These are phyloP conservation scores for Platygyra sinensis DNA, from an alignment of 64 coral and sea anemone genomes.

Conservation along the genomic window DNA sequence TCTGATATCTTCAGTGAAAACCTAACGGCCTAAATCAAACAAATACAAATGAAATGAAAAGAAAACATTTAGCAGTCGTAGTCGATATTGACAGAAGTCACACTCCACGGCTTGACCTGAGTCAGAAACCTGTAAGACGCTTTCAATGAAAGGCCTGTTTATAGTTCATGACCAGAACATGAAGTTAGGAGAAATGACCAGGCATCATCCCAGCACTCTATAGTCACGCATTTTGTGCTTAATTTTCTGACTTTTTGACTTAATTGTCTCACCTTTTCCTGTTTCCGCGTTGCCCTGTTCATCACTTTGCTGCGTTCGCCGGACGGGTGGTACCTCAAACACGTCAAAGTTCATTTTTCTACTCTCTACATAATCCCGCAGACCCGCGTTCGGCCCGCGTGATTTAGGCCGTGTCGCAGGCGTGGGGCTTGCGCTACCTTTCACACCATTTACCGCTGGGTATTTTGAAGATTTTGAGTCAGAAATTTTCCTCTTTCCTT, in stretches of 20 bases:
- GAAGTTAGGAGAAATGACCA: no score
- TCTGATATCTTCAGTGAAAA: no score
- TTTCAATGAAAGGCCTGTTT: no score
- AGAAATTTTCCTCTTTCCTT: conserved; percentile 11
- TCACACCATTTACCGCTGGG: not conserved
- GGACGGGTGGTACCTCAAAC: conserved; percentile 35
- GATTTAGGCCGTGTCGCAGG: not conserved
- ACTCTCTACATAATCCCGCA: conserved; percentile 41
- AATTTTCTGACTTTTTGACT: not conserved
- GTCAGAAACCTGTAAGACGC: no score
- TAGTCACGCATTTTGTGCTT: no score
- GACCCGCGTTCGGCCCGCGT: conserved; percentile 28
- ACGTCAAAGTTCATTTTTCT: conserved; percentile 73
- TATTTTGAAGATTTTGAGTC: conserved; percentile 29
- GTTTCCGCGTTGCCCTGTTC: not conserved
- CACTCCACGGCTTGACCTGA: no score
- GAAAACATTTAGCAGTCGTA: no score
- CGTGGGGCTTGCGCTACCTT: not conserved
- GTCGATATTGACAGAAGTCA: no score
- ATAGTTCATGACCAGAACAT: no score
- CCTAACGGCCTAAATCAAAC: no score
- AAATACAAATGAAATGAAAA: no score
- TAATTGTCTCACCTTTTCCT: not conserved
- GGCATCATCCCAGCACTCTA: no score
- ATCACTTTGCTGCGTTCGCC: not conserved